Conservation (phyloP, 2,797 vertebrate genomes). For the Alosa sapidissima region DNA sequence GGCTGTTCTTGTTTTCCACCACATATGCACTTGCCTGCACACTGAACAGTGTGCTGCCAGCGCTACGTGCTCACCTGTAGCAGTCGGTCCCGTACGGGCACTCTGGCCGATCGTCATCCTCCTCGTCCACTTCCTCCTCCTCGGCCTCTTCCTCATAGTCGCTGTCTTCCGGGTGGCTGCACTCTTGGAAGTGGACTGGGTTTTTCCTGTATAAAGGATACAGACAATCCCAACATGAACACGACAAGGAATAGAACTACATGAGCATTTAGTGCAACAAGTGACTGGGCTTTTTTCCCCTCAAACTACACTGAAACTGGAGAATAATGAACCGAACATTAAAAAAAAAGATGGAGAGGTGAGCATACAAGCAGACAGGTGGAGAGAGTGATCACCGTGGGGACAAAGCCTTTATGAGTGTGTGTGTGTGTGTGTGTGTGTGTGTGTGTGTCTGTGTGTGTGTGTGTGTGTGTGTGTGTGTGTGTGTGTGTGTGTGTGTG, state of each 20-base stretch:
- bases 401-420: background rate
- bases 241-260: background rate
- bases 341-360: background rate
- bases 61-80: constrained; percentile 66
- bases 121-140: constrained; percentile 30
- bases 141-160: constrained; percentile 63
- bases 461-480: too few species aligned
- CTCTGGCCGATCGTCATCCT: constrained; percentile 59
- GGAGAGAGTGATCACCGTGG: background rate
- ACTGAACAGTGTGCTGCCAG: background rate
- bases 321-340: constrained; percentile 3
- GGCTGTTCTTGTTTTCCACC: too few species aligned
- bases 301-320: too few species aligned
- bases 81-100: constrained; percentile 75
- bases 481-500: background rate
- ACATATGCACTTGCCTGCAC: background rate
- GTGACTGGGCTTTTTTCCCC: too few species aligned
- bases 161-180: constrained; percentile 72
- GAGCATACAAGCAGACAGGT: background rate
- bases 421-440: background rate
- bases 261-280: too few species aligned
- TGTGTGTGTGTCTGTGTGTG: background rate
- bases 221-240: background rate
- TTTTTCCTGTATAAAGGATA: constrained; percentile 68
- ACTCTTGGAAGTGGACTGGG: constrained; percentile 73